Evolutionary conservation across 1,140 invertebrate species (phyloP), one percentile per base, ranked within the genome.

Genomic region (Holotrichia oblita): DNA sequence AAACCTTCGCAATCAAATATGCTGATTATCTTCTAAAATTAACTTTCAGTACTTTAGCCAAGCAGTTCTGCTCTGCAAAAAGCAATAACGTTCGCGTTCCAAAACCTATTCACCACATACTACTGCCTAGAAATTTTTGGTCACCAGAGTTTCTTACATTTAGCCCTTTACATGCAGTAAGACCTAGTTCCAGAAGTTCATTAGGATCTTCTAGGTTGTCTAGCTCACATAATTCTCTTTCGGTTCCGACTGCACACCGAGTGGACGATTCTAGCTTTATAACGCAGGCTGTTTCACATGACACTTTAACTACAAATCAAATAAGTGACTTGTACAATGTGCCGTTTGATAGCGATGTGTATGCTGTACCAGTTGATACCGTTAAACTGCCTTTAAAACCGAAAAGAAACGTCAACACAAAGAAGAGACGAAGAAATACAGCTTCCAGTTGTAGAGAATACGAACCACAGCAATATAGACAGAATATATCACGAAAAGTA

Each of bases 291-390:
- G 94, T 95, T 89, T 95, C 94, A 0, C 94, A 95, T 81, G 94
- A 95, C 82, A 92, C 93, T 0, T 85, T 95, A 9, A 89, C 90
- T 20, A 91, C 91, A 6, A 91, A 90, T 80, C 92, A 93, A 80
- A 94, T 94, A 40, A 93, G 92, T 40, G 94, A 95, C 83, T 92
- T 95, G 88, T 95, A 95, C 84, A 95, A 94, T 87, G 94, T 95
- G 59, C 94, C 94, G 59, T 93, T 94, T 81, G 94, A 95, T 81
- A 94, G 93, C 83, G 94, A 96, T 83, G 94, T 95, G 80, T 96
- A 96, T 83, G 93, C 94, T 6, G 91, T 96, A 59, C 95, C 94
- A 24, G 92, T 96, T 61, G 94, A 96, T 85, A 93, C 93, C 83
- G 90, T 95, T 6, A 86, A 89, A 81, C 91, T 91, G 80, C 86